Evolutionary conservation across 2,797 vertebrate species (phyloP), one percentile per base, ranked within the genome.

Genomic region (Moxostoma hubbsi): DNA sequence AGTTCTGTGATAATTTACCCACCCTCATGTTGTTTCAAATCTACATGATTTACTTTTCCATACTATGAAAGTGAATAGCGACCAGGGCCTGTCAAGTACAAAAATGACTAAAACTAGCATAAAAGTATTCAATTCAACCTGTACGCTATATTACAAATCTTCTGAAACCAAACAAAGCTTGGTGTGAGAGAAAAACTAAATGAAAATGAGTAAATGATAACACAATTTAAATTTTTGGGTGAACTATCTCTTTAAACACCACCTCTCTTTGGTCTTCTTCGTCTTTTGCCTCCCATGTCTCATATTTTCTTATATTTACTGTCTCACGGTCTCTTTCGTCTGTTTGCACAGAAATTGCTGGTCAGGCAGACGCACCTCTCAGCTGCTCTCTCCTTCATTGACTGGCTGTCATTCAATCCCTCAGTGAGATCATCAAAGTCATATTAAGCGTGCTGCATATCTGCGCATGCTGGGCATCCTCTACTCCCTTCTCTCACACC

Each of bases 381-480:
- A 15, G 15, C 64, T 51, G 16, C 59, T 47, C 72, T 61, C 68
- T 67, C n/a, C 53, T 72, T 61, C 57, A 86, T 85, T 54, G 59
- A 86, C 80, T 46, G 57, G 24, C 81, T 81, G 81, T 82, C 83
- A 86, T 83, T 85, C 83, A 75, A 78, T 80, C 57, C 66, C 67
- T 83, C 70, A 59, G 62, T 9, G 36, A 76, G 66, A 83, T 76
- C 51, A 82, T 77, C 65, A 82, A 82, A 80, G 73, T 63, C 77
- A 81, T 82, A 78, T 85, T 81, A 79, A 63, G n/a, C 45, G 51
- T 58, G 54, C 53, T 72, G 77, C 69, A 79, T 43, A 71, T 71
- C 50, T 47, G 67, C 51, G 50, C 51, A 63, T 15, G 49, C 15
- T 47, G 73, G 73, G 24, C 69, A 18, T 49, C 73, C 67, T 80